Evolutionary conservation across 2,888 invertebrate genomes (phyloP), one percentile per base, ranked within the genome.

Genomic region (Psylliodes chrysocephalus): DNA sequence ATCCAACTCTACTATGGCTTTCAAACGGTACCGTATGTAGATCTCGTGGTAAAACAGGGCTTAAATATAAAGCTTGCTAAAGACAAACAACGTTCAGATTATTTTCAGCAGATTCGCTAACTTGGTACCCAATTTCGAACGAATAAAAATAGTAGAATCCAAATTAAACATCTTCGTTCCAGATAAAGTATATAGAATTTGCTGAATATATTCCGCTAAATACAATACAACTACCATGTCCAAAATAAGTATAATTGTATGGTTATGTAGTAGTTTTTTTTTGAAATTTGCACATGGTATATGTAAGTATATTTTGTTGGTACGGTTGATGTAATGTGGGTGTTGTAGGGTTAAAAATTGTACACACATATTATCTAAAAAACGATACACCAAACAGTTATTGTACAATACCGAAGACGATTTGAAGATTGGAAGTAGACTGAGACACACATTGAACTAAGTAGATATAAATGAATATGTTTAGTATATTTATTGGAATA

Each of bases 311-410:
- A 12, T 35, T 35, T 35, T 14, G 22, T 22, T n/a, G 4, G 33
- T 33, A 8, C 2, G 10, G 6, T 33, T 4, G 35, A 35, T 35
- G 35, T 35, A 12, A 38, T 30, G 57, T 57, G 57, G 57, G 57
- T 57, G 57, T 57, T 57, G 47, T 57, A 35, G 6, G 12, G 22
- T 47, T 40, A 53, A 22, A 38, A 33, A 30, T 56, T 5, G 14
- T 33, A 55, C 30, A 18, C 2, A 8, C 28, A 33, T 22, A n/a
- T n/a, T n/a, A 55, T 19, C 15, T 28, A 46, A 56, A 28, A 57
- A 47, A 25, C 44, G 17, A 35, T 57, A 19, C 18, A 42, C n/a
- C n/a, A n/a, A n/a, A n/a, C n/a, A 54, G 3, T 22, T 30, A 42
- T 42, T 28, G 54, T 54, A 54, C 54, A 53, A 38, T 22, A 53